Evolutionary conservation across 2,888 invertebrate genomes (phyloP).

Genomic region (Leptinotarsa peninsularis): DNA sequence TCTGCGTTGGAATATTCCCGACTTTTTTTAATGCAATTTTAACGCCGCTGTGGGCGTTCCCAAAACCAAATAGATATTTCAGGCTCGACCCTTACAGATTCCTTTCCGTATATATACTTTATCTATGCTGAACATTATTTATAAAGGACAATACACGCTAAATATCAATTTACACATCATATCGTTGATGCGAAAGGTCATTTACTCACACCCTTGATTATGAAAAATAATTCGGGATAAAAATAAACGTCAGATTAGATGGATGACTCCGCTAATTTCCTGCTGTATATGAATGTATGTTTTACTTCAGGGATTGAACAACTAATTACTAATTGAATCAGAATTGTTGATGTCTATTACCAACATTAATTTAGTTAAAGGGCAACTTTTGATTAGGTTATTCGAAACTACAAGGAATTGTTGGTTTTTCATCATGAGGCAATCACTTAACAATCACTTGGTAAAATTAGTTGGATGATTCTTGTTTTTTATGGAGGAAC

Average conservation of each 20-base stretch:
- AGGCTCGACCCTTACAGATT: too few relatives aligned
- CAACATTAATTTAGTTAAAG: not conserved
- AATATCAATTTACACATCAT: not conserved
- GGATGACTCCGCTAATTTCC: conserved; percentile 4
- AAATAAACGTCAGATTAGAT: not conserved
- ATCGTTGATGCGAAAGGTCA: not conserved
- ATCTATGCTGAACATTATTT: too few relatives aligned
- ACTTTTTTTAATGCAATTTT: too few relatives aligned
- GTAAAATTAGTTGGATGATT: too few relatives aligned
- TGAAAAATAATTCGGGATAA: not conserved
- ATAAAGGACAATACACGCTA: not conserved
- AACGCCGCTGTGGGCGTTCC: too few relatives aligned
- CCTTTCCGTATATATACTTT: too few relatives aligned
- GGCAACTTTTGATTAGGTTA: not conserved
- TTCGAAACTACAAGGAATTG: not conserved
- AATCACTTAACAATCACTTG: not conserved
- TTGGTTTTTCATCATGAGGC: not conserved
- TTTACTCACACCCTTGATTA: not conserved
- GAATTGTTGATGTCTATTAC: not conserved
- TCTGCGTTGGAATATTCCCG: too few relatives aligned
- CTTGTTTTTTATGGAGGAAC: too few relatives aligned
- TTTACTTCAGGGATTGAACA: not conserved
- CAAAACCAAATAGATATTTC: too few relatives aligned
- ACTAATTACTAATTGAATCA: conserved; percentile 5
- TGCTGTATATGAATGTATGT: conserved; percentile 1